phyloP scores from a whole-genome alignment of 2,888 invertebrate species.

The Drosophila subsilvestris region DNA sequence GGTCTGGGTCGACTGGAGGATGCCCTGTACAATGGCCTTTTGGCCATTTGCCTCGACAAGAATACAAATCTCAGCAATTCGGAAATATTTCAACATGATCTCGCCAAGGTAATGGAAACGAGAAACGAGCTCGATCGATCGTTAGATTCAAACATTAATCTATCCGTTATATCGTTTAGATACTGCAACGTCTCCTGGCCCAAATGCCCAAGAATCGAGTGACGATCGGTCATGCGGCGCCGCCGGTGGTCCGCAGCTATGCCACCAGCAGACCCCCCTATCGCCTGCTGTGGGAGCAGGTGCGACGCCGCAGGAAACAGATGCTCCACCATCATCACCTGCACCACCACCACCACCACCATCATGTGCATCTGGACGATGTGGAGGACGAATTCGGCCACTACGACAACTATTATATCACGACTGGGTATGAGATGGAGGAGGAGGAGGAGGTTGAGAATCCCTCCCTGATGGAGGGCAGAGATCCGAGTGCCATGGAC shows the following conservation, averaged over 20 bases:
- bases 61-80: conserved; percentile 81
- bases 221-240: conserved; percentile 36
- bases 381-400: conserved; percentile 73
- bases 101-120: conserved; percentile 81
- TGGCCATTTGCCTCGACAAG: conserved; percentile 85
- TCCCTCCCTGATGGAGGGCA: conserved; percentile 17
- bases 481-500: conserved; percentile 45
- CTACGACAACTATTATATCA: conserved; percentile 63
- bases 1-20: conserved; percentile 85
- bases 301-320: conserved; percentile 55
- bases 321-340: conserved; percentile 34
- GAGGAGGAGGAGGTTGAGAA: conserved; percentile 47
- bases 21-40: conserved; percentile 85
- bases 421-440: conserved; percentile 63
- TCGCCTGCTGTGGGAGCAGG: conserved; percentile 59
- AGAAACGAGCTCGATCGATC: not conserved
- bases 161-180: conserved; percentile 50
- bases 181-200: conserved; percentile 82
- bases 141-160: not conserved
- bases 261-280: conserved; percentile 64
- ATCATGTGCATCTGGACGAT: conserved; percentile 65
- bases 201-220: conserved; percentile 78
- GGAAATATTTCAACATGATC: conserved; percentile 84
- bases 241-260: conserved; percentile 55
- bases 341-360: conserved; percentile 54